These are phyloP conservation scores for Hirtodrosophila alboralis DNA, from an alignment of 2,888 invertebrate species.

Conservation along the genomic window DNA sequence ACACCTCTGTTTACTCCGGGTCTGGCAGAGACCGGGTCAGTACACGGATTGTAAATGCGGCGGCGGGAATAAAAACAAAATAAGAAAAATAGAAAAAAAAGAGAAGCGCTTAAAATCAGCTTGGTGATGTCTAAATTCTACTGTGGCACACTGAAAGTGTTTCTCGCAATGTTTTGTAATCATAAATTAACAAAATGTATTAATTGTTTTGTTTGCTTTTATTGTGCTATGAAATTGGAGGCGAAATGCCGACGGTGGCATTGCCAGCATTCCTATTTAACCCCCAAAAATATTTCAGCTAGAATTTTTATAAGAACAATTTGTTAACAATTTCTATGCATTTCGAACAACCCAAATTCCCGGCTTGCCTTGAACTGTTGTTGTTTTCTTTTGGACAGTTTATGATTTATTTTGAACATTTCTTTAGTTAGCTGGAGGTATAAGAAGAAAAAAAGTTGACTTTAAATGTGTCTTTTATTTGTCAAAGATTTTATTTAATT, in stretches of 20 bases:
- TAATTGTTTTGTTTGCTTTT: constrained; percentile 81
- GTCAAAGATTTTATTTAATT: constrained; percentile 56
- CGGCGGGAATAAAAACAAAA: constrained; percentile 25
- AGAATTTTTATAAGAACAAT: constrained; percentile 22
- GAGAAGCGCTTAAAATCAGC: constrained; percentile 49
- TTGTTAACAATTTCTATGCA: constrained; percentile 25
- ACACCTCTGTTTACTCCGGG: constrained; percentile 74
- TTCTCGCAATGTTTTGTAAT: constrained; percentile 78
- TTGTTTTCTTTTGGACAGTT: neutral
- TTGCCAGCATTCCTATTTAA: constrained; percentile 14
- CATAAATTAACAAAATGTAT: constrained; percentile 83
- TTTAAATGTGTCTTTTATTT: constrained; percentile 49
- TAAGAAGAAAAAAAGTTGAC: constrained; percentile 4
- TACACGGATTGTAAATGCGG: constrained; percentile 50
- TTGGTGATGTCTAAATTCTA: constrained; percentile 77
- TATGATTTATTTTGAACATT: constrained; percentile 34
- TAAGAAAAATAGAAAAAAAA: constrained; percentile 5
- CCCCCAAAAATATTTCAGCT: constrained; percentile 11
- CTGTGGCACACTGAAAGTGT: constrained; percentile 68
- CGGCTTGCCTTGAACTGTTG: constrained; percentile 2
- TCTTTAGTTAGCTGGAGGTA: neutral
- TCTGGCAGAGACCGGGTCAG: constrained; percentile 33
- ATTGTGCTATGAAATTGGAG: constrained; percentile 68
- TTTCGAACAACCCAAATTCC: constrained; percentile 1
- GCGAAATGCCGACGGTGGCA: constrained; percentile 59